Evolutionary conservation across 2,888 invertebrate genomes (phyloP).

Genomic region (Drosophila affinis): DNA sequence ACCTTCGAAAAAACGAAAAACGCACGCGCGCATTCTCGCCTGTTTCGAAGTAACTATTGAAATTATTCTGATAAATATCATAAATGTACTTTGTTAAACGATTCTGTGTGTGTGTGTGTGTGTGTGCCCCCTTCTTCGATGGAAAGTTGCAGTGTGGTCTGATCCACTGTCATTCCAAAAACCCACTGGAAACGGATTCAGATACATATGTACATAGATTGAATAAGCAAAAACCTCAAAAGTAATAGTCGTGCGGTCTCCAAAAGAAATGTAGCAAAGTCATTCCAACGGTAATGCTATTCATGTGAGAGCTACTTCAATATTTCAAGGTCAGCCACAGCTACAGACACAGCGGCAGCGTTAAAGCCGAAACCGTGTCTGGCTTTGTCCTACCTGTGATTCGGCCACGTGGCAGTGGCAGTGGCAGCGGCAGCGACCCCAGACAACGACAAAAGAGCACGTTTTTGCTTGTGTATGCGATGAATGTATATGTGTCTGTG

Average conservation of each 20-base stretch:
- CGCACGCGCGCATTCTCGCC: too few species aligned
- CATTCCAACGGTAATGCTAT: background rate
- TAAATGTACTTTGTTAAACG: too few species aligned
- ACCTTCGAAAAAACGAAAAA: background rate
- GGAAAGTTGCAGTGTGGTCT: background rate
- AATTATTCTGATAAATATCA: background rate
- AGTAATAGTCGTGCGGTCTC: background rate
- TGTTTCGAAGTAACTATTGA: background rate
- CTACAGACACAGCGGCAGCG: background rate
- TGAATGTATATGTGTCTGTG: background rate
- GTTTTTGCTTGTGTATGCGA: conserved; percentile 19
- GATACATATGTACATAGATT: background rate
- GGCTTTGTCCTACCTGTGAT: background rate
- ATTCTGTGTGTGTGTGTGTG: too few species aligned
- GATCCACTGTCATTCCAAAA: background rate
- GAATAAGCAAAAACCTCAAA: background rate
- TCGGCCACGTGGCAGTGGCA: background rate
- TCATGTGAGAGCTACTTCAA: conserved; percentile 1
- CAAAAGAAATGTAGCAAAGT: background rate
- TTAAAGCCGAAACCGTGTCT: background rate
- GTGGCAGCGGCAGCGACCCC: background rate
- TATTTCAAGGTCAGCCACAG: background rate
- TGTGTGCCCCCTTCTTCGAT: background rate
- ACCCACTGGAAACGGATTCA: background rate
- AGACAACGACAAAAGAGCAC: conserved; percentile 14